These are phyloP conservation scores for Mythimna lalbum DNA, from an alignment of 2,888 invertebrate genomes.

Conservation along the genomic window DNA sequence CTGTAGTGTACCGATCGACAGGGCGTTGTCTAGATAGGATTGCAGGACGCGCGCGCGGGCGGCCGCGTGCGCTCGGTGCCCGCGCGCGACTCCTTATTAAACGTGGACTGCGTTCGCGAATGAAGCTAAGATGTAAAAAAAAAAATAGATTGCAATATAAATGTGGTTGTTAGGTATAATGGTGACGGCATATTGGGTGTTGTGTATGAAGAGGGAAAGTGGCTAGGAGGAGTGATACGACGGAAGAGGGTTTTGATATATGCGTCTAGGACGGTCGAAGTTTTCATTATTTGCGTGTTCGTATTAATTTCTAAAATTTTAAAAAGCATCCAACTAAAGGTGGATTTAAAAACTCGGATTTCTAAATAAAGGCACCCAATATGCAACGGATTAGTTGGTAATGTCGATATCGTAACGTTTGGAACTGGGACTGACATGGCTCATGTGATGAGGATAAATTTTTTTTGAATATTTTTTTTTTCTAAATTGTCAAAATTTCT, in stretches of 20 bases:
- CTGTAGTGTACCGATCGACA: constrained; percentile 88
- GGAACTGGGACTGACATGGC: constrained; percentile 87
- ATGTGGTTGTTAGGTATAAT: constrained; percentile 83
- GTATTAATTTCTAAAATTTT: constrained; percentile 42
- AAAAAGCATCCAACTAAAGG: constrained; percentile 26
- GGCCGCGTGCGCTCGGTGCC: constrained; percentile 60
- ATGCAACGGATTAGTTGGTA: constrained; percentile 78
- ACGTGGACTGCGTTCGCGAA: constrained; percentile 76
- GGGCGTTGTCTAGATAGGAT: constrained; percentile 87
- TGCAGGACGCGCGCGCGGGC: constrained; percentile 68
- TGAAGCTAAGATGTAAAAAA: constrained; percentile 85
- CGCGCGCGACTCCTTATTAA: constrained; percentile 68
- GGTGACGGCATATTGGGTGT: constrained; percentile 87
- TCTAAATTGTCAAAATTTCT: constrained; percentile 71
- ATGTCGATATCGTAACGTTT: constrained; percentile 79
- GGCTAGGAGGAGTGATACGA: constrained; percentile 58
- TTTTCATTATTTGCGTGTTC: constrained; percentile 47
- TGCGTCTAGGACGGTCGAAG: constrained; percentile 53
- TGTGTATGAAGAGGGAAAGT: constrained; percentile 83
- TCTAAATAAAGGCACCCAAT: constrained; percentile 72
- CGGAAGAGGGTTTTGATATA: constrained; percentile 46
- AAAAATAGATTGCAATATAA: constrained; percentile 87
- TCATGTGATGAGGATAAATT: constrained; percentile 88
- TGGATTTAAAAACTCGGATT: constrained; percentile 33
- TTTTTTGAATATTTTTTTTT: constrained; percentile 71